A percentile compares a stretch with the other conserved stretches of the same genome.
These are phyloP conservation scores for Syrista parreyssii DNA, from an alignment of 2,888 invertebrate species.

Conservation along the genomic window DNA sequence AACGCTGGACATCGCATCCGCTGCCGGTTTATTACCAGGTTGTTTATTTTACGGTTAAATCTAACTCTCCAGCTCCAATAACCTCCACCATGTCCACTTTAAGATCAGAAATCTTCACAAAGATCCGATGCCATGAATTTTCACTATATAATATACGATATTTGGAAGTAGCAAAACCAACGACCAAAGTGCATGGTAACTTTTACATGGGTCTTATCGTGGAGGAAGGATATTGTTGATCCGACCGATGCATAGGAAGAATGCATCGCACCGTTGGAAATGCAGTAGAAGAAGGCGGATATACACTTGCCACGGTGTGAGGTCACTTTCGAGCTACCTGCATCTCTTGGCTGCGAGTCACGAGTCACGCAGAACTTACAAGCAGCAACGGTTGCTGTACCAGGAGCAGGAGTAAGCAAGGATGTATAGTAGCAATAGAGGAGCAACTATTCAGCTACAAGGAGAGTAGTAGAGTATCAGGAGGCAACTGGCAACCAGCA, in stretches of 20 bases:
- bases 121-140: too few species aligned
- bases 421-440: too few species aligned
- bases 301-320: slow-evolving; percentile 39
- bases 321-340: slow-evolving; percentile 46
- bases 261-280: slow-evolving; percentile 9
- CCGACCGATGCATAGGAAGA: neutral
- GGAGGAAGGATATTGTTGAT: neutral
- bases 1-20: slow-evolving; percentile 54
- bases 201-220: neutral
- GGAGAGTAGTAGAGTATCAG: too few species aligned
- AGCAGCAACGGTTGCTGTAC: too few species aligned
- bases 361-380: slow-evolving; percentile 12
- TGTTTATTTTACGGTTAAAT: slow-evolving; percentile 44
- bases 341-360: slow-evolving; percentile 37
- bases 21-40: slow-evolving; percentile 51
- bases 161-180: too few species aligned
- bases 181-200: neutral
- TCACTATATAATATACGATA: too few species aligned
- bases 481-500: too few species aligned
- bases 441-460: too few species aligned
- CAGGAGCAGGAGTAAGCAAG: too few species aligned
- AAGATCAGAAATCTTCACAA: too few species aligned
- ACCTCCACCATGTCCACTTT: too few species aligned
- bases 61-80: slow-evolving; percentile 2
- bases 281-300: slow-evolving; percentile 39